Evolutionary conservation across 1,140 invertebrate genomes (phyloP), one percentile per base, ranked within the genome.

Genomic region (Planococcus citri): DNA sequence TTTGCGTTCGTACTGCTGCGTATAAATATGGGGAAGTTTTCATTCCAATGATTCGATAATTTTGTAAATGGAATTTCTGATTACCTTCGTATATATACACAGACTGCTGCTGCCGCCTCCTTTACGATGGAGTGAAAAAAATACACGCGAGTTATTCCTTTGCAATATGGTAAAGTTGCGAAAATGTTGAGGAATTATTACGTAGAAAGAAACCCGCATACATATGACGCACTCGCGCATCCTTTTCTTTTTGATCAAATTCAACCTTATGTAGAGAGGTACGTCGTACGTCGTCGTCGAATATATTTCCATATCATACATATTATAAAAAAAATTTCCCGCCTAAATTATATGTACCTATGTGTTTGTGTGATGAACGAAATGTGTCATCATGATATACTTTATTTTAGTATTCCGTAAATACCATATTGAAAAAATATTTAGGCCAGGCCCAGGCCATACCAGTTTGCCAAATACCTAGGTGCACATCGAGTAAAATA

Each of bases 51-150:
- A 51, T 51, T 51, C 17, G 41, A 51, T 51, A 51, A 51, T 51
- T 51, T 51, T n/a, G 41, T 51, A 51, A 51, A 51, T 51, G 41
- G 41, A 51, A 51, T 51, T 51, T 51, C n/a, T 51, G 41, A 51
- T 51, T 51, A 51, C 41, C 41, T 51, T 51, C 41, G 17, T 51
- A 51, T 51, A 51, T 14, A 51, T 3, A 51, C 10, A 51, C 6
- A 51, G 6, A 51, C 6, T 33, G 3, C 12, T 33, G 12, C 29
- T 33, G n/a, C n/a, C n/a, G n/a, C n/a, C n/a, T n/a, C n/a, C n/a
- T n/a, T n/a, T n/a, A n/a, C n/a, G 33, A 37, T 14, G 33, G 33
- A 37, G 14, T 6, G 33, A 14, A 17, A 51, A 33, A 51, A 51
- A 51, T n/a, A n/a, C n/a, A n/a, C n/a, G n/a, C n/a, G n/a, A 51